phyloP scores from a whole-genome alignment of 1,140 invertebrate genomes.

The Hirudo medicinalis region DNA sequence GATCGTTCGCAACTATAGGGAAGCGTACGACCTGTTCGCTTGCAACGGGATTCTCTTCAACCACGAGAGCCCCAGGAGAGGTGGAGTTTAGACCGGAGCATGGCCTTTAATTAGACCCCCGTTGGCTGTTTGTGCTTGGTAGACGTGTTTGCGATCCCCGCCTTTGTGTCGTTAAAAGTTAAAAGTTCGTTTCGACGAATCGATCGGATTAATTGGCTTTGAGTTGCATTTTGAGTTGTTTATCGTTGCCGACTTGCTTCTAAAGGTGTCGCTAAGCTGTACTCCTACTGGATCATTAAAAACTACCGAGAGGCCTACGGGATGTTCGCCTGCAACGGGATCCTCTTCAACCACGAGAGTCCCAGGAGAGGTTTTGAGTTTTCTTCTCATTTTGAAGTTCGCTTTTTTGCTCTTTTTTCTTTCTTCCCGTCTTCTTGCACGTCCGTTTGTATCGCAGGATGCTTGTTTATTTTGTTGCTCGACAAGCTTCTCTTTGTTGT shows the following conservation, averaged over 20 bases:
- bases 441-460: no score
- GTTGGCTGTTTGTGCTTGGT: not conserved
- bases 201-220: no score
- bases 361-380: conserved; percentile 61
- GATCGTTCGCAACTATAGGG: conserved; percentile 95
- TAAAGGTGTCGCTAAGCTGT: conserved; percentile 89
- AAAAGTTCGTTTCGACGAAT: no score
- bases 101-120: not conserved
- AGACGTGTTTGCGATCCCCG: not conserved
- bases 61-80: conserved; percentile 92
- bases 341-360: conserved; percentile 98
- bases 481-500: no score
- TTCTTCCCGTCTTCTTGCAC: no score
- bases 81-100: conserved; percentile 34
- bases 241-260: not conserved
- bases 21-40: conserved; percentile 93
- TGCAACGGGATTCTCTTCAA: conserved; percentile 98
- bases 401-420: no score
- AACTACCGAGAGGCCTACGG: conserved; percentile 96
- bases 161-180: no score
- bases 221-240: no score
- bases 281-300: conserved; percentile 95
- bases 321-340: conserved; percentile 96
- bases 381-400: no score
- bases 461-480: no score